Conservation (phyloP, 2,113 vertebrate species). For the Syrrhaptes paradoxus region DNA sequence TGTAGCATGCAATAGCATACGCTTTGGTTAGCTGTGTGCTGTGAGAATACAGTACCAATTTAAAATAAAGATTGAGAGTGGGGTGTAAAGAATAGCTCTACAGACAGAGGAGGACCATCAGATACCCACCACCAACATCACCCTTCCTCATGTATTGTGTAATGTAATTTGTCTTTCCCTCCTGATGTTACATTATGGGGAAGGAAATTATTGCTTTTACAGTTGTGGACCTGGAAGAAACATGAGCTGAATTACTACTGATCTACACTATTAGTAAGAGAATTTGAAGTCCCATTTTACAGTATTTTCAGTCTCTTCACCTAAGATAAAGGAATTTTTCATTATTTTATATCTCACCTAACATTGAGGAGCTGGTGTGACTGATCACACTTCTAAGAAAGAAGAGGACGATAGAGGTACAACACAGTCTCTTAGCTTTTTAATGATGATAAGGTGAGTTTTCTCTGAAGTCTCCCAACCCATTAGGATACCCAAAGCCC, state of each 20-base stretch:
- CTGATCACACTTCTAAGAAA: neutral
- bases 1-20: neutral
- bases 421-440: rapidly evolving
- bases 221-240: neutral
- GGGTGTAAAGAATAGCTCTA: neutral
- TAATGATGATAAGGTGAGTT: neutral
- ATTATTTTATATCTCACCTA: neutral
- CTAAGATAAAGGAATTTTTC: neutral
- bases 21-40: neutral
- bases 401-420: neutral
- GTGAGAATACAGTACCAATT: neutral
- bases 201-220: neutral
- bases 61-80: neutral
- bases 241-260: neutral
- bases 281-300: neutral
- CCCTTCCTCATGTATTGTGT: neutral
- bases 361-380: neutral
- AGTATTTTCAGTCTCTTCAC: neutral
- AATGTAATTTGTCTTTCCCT: neutral
- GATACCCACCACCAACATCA: neutral
- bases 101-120: neutral
- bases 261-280: neutral
- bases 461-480: neutral
- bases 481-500: neutral
- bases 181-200: neutral